phyloP scores from a whole-genome alignment of 2,113 vertebrate species.

The Parus major region DNA sequence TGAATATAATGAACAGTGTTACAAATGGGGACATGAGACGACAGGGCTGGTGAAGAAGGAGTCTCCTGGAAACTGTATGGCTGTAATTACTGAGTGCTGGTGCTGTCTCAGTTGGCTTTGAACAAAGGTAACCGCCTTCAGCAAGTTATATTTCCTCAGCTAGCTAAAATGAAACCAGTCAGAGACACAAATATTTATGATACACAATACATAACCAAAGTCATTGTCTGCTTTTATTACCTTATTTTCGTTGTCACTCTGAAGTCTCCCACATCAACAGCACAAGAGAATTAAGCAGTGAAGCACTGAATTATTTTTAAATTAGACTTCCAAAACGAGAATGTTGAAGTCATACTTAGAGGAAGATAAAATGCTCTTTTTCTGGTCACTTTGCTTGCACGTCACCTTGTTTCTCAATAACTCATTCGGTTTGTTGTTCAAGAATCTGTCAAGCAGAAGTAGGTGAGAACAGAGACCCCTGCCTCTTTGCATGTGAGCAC shows the following conservation, averaged over 20 bases:
- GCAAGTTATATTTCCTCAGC: slow-evolving; percentile 69
- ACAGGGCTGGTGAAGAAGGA: slow-evolving; percentile 71
- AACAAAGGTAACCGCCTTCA: slow-evolving; percentile 72
- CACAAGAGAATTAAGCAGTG: slow-evolving; percentile 55
- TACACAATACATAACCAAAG: slow-evolving; percentile 59
- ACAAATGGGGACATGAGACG: slow-evolving; percentile 74
- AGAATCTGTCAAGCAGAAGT: not conserved
- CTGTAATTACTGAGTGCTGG: slow-evolving; percentile 75
- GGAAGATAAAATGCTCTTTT: not conserved
- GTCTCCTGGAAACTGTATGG: slow-evolving; percentile 70
- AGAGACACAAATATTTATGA: slow-evolving; percentile 71
- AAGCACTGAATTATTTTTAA: slow-evolving; percentile 48
- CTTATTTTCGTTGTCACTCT: slow-evolving; percentile 57
- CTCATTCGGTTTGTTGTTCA: not conserved
- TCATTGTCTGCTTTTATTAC: slow-evolving; percentile 66
- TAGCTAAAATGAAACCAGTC: slow-evolving; percentile 70
- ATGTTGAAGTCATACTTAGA: not conserved
- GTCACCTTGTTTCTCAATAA: not conserved
- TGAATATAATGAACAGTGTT: slow-evolving; percentile 81
- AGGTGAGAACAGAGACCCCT: not conserved
- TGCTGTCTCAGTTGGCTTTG: slow-evolving; percentile 70
- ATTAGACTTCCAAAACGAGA: slow-evolving; percentile 31
- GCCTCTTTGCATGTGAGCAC: not conserved
- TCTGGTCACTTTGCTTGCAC: not conserved
- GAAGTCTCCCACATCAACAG: slow-evolving; percentile 47